A percentile compares a stretch with the other conserved stretches of the same genome.
Conservation (phyloP, 2,113 vertebrate species). For the Euleptes europaea region DNA sequence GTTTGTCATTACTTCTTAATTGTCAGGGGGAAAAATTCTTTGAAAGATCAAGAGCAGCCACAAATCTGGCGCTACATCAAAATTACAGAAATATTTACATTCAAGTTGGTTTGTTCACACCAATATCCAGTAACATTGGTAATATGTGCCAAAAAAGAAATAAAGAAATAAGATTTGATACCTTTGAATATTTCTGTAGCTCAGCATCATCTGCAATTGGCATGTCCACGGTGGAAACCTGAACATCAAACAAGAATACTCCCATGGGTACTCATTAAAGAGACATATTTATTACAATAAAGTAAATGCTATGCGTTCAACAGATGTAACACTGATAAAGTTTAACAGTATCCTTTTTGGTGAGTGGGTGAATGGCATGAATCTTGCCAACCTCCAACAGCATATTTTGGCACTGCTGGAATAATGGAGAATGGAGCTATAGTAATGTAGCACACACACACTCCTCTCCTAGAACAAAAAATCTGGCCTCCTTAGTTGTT, state of each 20-base stretch:
- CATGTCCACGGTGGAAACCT: constrained; percentile 89
- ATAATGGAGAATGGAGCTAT: background rate
- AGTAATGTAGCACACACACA: background rate
- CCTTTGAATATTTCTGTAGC: constrained; percentile 94
- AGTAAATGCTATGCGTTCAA: background rate
- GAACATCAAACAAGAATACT: background rate
- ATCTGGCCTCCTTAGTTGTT: no score
- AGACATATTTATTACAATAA: background rate
- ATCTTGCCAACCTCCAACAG: background rate
- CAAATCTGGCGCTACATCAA: background rate
- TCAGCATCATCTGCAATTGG: constrained; percentile 88
- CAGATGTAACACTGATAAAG: background rate
- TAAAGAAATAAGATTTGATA: constrained; percentile 54
- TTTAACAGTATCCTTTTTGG: background rate
- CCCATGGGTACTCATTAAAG: background rate
- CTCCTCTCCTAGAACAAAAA: background rate
- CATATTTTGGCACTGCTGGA: background rate
- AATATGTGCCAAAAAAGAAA: background rate
- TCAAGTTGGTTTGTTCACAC: background rate
- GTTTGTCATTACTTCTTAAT: background rate
- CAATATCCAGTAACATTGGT: background rate
- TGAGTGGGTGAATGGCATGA: no score
- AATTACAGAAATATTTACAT: constrained; percentile 14
- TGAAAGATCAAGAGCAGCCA: background rate
- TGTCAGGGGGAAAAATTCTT: background rate